Conservation (phyloP, 2,888 invertebrate genomes). For the Erebia epiphron region DNA sequence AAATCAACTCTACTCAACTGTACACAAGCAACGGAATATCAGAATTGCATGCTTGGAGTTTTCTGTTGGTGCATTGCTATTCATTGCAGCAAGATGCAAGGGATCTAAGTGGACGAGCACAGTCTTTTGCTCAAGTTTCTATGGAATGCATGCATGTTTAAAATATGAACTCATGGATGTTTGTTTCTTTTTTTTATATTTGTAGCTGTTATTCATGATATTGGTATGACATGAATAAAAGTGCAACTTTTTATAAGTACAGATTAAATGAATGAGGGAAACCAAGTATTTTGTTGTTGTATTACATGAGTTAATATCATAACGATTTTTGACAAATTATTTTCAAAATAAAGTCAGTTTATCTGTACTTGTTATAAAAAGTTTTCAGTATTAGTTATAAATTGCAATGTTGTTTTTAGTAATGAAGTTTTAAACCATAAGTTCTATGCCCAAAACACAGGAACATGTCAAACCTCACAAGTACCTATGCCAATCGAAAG, state of each 20-base stretch:
- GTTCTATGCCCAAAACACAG: slow-evolving; percentile 4
- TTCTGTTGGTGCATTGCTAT: slow-evolving; percentile 32
- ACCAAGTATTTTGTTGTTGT: neutral
- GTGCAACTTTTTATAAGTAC: slow-evolving; percentile 1
- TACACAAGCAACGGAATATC: slow-evolving; percentile 11
- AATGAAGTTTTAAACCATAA: slow-evolving; percentile 7
- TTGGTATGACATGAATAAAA: slow-evolving; percentile 6
- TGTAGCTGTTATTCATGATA: slow-evolving; percentile 2
- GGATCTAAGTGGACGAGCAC: slow-evolving; percentile 30
- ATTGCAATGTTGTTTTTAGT: slow-evolving; percentile 9
- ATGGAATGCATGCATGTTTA: slow-evolving; percentile 21
- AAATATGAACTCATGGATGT: neutral
- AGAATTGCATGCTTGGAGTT: slow-evolving; percentile 43
- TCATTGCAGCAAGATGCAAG: slow-evolving; percentile 26
- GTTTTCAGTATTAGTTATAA: neutral
- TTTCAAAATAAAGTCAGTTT: neutral
- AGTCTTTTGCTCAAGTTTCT: neutral
- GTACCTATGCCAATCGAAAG: neutral
- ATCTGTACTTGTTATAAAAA: slow-evolving; percentile 18
- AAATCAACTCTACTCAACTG: slow-evolving; percentile 6
- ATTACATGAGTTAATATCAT: neutral
- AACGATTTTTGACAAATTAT: neutral
- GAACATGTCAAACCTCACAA: neutral
- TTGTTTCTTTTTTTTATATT: neutral
- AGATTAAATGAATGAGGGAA: slow-evolving; percentile 4